phyloP scores from a whole-genome alignment of 2,888 invertebrate species.

The Dione juno region DNA sequence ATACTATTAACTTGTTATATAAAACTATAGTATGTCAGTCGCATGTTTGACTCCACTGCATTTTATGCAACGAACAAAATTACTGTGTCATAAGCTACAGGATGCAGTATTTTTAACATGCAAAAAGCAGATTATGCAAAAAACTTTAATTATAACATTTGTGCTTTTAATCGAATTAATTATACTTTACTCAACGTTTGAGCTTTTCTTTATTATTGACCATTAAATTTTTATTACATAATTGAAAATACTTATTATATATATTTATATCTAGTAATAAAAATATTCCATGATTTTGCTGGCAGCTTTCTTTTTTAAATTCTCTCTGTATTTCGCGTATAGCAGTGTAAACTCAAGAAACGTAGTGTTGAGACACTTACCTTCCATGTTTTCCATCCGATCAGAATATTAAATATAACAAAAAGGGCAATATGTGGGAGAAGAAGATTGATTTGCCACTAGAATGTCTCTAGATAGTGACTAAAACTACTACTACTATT shows the following conservation, averaged over 20 bases:
- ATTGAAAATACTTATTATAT: neutral
- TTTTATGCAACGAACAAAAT: constrained; percentile 18
- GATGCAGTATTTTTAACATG: constrained; percentile 19
- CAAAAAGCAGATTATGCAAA: constrained; percentile 27
- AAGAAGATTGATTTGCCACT: too few species aligned
- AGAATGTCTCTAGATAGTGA: too few species aligned
- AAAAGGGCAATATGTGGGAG: too few species aligned
- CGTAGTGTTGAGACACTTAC: too few species aligned
- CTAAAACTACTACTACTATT: too few species aligned
- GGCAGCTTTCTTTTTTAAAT: too few species aligned
- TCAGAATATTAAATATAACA: too few species aligned
- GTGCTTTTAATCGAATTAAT: constrained; percentile 12
- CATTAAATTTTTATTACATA: constrained; percentile 4
- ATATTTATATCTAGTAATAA: too few species aligned
- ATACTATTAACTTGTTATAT: neutral
- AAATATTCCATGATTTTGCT: neutral
- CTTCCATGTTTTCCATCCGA: too few species aligned
- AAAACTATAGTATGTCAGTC: constrained; percentile 7
- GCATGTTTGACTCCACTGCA: constrained; percentile 7
- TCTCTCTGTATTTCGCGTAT: too few species aligned
- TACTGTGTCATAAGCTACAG: constrained; percentile 9
- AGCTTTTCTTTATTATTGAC: constrained; percentile 6
- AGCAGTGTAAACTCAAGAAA: too few species aligned
- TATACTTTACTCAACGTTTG: neutral
- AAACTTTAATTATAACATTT: constrained; percentile 21